Conservation (phyloP, 2,888 invertebrate genomes). For the Boloria selene region DNA sequence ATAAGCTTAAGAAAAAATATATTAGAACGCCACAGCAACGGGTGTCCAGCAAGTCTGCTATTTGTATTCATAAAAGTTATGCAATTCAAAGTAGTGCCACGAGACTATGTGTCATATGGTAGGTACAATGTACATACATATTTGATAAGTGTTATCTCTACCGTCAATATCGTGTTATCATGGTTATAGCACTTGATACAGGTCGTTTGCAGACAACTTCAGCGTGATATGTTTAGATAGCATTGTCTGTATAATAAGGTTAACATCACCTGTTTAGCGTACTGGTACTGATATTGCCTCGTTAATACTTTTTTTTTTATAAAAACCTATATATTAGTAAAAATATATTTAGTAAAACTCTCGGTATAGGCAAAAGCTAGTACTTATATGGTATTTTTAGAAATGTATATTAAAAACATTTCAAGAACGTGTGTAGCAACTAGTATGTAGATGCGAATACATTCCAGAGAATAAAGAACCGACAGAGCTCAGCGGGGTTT, state of each 20-base stretch:
- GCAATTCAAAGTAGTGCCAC: no score
- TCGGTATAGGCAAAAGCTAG: background rate
- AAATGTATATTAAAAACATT: constrained; percentile 13
- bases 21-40: no score
- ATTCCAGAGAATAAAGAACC: constrained; percentile 34
- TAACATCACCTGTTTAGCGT: background rate
- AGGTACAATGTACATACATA: background rate
- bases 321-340: background rate
- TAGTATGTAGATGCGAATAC: constrained; percentile 28
- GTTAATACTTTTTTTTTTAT: background rate
- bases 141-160: constrained; percentile 42
- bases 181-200: constrained; percentile 62
- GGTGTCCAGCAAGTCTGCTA: no score
- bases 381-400: background rate
- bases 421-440: constrained; percentile 13
- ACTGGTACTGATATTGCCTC: background rate
- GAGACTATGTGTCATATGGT: constrained; percentile 25
- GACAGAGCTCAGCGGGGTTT: constrained; percentile 33
- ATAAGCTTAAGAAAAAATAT: no score
- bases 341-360: background rate
- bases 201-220: constrained; percentile 64
- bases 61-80: no score
- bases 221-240: constrained; percentile 68
- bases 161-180: constrained; percentile 55
- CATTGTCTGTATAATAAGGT: constrained; percentile 52